Evolutionary conservation across 2,113 vertebrate genomes (phyloP).

Genomic region (Eulacestoma nigropectus): DNA sequence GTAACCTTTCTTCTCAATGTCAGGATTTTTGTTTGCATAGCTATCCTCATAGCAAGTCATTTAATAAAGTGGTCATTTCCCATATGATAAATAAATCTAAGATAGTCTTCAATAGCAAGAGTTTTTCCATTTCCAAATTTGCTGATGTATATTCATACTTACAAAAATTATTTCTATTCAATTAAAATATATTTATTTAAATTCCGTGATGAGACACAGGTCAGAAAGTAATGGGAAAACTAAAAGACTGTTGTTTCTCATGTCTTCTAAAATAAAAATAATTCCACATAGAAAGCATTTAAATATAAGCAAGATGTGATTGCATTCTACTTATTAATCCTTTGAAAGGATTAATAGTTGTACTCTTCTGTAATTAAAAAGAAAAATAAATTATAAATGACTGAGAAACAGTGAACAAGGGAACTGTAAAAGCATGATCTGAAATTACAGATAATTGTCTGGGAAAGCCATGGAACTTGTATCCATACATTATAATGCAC

Average conservation of each 20-base stretch:
- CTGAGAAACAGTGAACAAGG: background rate
- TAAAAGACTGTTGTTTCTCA: background rate
- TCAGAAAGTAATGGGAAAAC: background rate
- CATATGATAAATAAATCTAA: background rate
- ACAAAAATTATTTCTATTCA: background rate
- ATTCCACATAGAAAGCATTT: background rate
- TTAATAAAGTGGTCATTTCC: background rate
- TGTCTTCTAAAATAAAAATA: background rate
- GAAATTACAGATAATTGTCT: background rate
- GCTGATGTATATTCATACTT: background rate
- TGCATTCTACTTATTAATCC: background rate
- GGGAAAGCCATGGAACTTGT: background rate
- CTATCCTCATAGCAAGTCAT: background rate
- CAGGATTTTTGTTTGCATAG: background rate
- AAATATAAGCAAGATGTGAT: background rate
- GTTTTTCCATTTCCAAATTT: background rate
- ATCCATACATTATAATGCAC: too few species aligned
- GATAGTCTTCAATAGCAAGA: background rate
- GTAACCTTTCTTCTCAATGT: background rate
- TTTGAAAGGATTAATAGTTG: background rate
- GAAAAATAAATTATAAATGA: background rate
- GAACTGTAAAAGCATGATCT: background rate
- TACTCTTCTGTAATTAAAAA: background rate
- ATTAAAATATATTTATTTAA: background rate
- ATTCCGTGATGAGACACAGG: background rate